Evolutionary conservation across 92 coral and sea anemone species (phyloP).

Genomic region (Epizoanthus ramosus): DNA sequence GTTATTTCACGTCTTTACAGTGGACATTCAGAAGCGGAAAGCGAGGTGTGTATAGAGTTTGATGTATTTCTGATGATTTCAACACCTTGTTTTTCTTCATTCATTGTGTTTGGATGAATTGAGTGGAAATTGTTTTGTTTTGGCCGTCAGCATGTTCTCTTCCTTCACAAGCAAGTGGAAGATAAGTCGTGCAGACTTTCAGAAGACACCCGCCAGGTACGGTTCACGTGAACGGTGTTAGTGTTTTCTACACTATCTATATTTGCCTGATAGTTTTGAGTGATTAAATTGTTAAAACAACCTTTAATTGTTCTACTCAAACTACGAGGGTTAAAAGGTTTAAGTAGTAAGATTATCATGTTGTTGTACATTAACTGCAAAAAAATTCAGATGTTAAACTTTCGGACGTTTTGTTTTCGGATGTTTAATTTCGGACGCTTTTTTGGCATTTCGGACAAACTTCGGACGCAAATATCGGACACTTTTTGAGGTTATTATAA

Average conservation of each 20-base stretch:
- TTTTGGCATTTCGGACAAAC: no score
- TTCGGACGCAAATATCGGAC: no score
- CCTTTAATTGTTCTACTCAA: no score
- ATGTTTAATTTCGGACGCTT: no score
- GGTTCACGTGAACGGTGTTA: background rate
- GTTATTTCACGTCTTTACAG: background rate
- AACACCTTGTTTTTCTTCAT: background rate
- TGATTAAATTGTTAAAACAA: no score
- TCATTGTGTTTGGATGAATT: background rate
- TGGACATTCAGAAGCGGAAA: slow-evolving; percentile 20
- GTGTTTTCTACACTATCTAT: background rate
- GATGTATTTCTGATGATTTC: background rate
- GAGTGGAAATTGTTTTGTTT: background rate
- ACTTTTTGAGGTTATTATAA: no score
- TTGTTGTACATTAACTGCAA: no score
- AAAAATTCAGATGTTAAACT: no score
- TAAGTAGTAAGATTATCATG: no score
- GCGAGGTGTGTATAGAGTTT: background rate
- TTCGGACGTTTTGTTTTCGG: no score
- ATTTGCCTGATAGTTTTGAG: no score
- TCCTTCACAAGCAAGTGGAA: slow-evolving; percentile 33
- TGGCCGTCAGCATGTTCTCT: slow-evolving; percentile 52
- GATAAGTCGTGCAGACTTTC: slow-evolving; percentile 43
- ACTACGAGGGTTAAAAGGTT: no score
- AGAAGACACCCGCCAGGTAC: slow-evolving; percentile 68